Base-by-base conservation (phyloP, 1,140 invertebrate genomes). In the Cyclargus thomasi region DNA sequence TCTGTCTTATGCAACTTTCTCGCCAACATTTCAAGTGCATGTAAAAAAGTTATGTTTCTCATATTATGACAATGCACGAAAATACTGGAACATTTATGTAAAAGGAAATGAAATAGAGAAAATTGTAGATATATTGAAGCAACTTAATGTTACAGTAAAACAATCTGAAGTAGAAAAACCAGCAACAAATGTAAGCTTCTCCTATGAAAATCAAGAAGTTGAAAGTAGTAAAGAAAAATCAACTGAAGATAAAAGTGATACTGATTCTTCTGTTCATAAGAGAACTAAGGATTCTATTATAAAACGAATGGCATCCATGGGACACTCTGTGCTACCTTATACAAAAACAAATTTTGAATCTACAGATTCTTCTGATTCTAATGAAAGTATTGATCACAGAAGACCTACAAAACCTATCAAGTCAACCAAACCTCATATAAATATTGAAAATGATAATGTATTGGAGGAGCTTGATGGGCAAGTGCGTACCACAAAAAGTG, bases 301-400 rank as follows among this genome's bases (percentile, higher is more conserved):
- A 59, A 82, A 81, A 71, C 81, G 85, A 75, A 88, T 90, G 82
- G 85, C 87, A 62, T 82, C 72, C 65, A 85, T 90, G 79, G 85
- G 87, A 21, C 87, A 88, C 17, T 86, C 87, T 59, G 80, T 90
- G 14, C 68, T 90, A 59, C 87, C 86, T 36, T 77, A 63, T 64
- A 70, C 73, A 65, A 72, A 64, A 64, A 65, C 73, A 17, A 39
- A 17, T 23, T 18, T 29, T 36, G 67, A 74, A 67, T 78, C 77
- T 53, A 83, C 77, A 77, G 83, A 85, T 68, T 85, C 83, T 8
- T 83, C 84, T 57, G 83, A 88, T 63, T 79, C 76, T 62, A 78
- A 75, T 71, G 73, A 79, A 29, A 67, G 47, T 69, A 62, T 70
- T 62, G 65, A 67, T 63, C 70, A 73, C 36, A 70, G 69, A 18